phyloP scores from a whole-genome alignment of 2,113 vertebrate species.

The Holacanthus passer region DNA sequence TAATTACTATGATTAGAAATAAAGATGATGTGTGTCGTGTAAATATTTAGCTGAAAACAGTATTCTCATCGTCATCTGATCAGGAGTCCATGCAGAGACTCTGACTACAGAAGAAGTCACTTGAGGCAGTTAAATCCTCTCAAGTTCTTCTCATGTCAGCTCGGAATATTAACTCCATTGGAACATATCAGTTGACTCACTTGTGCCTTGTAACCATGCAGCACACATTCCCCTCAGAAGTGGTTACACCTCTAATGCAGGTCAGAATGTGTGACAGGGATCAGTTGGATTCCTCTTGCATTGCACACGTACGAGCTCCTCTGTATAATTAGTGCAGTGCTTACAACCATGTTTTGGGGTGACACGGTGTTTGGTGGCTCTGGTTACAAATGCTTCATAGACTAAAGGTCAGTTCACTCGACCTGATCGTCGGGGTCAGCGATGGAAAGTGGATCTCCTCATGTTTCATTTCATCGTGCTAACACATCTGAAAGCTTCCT shows the following conservation, averaged over 20 bases:
- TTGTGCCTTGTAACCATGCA: slow-evolving; percentile 24
- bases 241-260: slow-evolving; percentile 32
- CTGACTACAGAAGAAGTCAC: slow-evolving; percentile 31
- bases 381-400: slow-evolving; percentile 62
- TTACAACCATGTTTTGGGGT: slow-evolving; percentile 3
- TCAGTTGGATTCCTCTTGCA: slow-evolving; percentile 38
- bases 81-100: slow-evolving; percentile 12
- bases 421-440: slow-evolving; percentile 38
- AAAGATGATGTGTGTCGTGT: not conserved
- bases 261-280: slow-evolving; percentile 40
- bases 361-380: slow-evolving; percentile 44
- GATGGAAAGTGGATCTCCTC: slow-evolving; percentile 40
- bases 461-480: slow-evolving; percentile 42
- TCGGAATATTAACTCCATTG: slow-evolving; percentile 41
- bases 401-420: slow-evolving; percentile 65
- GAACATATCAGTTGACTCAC: slow-evolving; percentile 31
- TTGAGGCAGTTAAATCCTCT: slow-evolving; percentile 27
- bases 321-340: slow-evolving; percentile 57
- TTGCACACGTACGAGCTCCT: slow-evolving; percentile 36
- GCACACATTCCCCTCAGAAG: slow-evolving; percentile 41
- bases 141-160: slow-evolving; percentile 34
- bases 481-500: slow-evolving; percentile 28
- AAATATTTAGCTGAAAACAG: not conserved
- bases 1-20: not conserved
- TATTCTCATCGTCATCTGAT: slow-evolving; percentile 2